Evolutionary conservation across 2,888 invertebrate species (phyloP), one percentile per base, ranked within the genome.

Genomic region (Aleiodes testaceus): DNA sequence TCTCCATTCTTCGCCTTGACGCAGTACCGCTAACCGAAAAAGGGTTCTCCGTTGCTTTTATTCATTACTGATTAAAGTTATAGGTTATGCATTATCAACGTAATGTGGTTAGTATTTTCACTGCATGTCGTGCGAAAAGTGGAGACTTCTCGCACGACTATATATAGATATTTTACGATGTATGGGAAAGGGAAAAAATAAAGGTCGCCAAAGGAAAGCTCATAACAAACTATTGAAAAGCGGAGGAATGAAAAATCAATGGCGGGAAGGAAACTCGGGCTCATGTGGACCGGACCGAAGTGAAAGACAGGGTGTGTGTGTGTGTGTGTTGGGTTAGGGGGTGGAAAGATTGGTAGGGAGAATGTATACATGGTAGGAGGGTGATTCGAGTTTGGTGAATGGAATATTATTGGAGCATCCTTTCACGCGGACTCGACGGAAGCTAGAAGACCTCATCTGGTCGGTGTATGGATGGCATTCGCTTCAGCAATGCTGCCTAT

Each of bases 391-490:
- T 83, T 85, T 80, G 81, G 81, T 87, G 86, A 87, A 87, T 87
- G 86, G 87, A 86, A 87, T 87, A 87, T 87, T 87, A 87, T 87
- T 87, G 87, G 87, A 86, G 85, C 86, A 87, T 87, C 87, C 86
- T 87, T 87, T 87, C 86, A 87, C 86, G 85, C 86, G 87, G 86
- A 86, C 85, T 86, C 86, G 82, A 82, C 86, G 85, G 86, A 87
- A 86, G 85, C 86, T 84, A 80, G 85, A 85, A 87, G 87, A 87
- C 87, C 87, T 87, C 86, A 87, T 87, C 86, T 86, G 84, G 84
- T 80, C 80, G 78, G 81, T 85, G 80, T 85, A 83, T 83, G 83
- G 85, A 85, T 85, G 84, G 80, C 81, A 82, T 82, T 85, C 83
- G 84, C 81, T 80, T 79, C 78, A 80, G 84, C 85, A 84, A 84